These are phyloP conservation scores for Apotomis turbidana DNA, from an alignment of 2,888 invertebrate species.

Conservation along the genomic window DNA sequence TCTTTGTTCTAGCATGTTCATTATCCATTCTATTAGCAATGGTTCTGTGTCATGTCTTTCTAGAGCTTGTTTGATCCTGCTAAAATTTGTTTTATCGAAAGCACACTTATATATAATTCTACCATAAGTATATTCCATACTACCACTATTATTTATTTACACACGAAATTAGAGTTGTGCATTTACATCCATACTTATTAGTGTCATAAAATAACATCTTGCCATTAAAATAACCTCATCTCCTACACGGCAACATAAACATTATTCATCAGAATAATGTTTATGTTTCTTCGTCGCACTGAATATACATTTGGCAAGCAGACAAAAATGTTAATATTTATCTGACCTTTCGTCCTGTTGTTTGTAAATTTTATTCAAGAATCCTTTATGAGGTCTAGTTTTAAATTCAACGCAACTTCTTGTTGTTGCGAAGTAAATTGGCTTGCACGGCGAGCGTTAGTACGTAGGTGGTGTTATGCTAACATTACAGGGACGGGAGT, in stretches of 20 bases:
- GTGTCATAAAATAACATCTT: conserved; percentile 17
- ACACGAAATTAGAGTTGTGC: too few relatives aligned
- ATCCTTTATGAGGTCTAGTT: conserved; percentile 36
- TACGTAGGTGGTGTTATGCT: background rate
- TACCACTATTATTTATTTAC: too few relatives aligned
- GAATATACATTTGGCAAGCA: conserved; percentile 47
- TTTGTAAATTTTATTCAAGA: conserved; percentile 36
- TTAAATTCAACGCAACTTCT: conserved; percentile 38
- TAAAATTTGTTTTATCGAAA: too few relatives aligned
- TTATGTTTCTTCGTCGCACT: conserved; percentile 25
- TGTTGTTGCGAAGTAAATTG: conserved; percentile 25
- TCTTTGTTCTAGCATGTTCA: too few relatives aligned
- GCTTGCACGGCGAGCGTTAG: background rate
- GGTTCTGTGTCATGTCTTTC: too few relatives aligned
- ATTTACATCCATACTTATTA: background rate
- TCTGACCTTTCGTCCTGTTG: conserved; percentile 43
- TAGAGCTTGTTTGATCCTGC: too few relatives aligned
- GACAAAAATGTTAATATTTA: conserved; percentile 48
- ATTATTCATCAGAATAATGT: conserved; percentile 33
- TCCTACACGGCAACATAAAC: conserved; percentile 19
- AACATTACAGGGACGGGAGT: background rate
- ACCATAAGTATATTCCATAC: too few relatives aligned
- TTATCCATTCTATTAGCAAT: too few relatives aligned
- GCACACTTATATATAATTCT: too few relatives aligned
- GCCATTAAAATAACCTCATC: background rate